phyloP scores from a whole-genome alignment of 2,888 invertebrate genomes.

The Neoascia interrupta region DNA sequence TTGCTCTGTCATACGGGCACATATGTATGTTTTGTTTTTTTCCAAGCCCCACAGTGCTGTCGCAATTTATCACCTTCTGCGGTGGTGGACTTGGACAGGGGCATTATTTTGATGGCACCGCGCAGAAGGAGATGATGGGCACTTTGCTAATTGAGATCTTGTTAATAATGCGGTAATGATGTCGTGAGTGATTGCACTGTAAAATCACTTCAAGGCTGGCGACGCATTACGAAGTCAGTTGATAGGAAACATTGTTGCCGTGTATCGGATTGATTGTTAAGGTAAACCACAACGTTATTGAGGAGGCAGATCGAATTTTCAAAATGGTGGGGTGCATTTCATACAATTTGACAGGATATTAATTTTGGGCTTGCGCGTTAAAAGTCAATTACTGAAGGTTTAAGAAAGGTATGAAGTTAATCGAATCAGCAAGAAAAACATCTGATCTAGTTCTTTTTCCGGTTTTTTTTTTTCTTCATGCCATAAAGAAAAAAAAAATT shows the following conservation, averaged over 20 bases:
- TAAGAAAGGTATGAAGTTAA: no score
- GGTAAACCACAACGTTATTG: conserved; percentile 58
- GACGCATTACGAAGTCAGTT: conserved; percentile 20
- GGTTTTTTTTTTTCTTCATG: no score
- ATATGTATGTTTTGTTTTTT: conserved; percentile 34
- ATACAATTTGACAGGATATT: conserved; percentile 12
- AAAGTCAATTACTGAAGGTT: no score
- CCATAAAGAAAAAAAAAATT: no score
- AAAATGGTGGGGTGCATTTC: background rate
- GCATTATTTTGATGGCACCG: conserved; percentile 61
- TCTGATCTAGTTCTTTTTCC: no score
- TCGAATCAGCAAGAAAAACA: no score
- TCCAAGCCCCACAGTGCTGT: conserved; percentile 41
- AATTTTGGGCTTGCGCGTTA: background rate
- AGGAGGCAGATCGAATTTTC: conserved; percentile 55
- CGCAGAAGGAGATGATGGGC: conserved; percentile 69
- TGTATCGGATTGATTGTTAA: background rate
- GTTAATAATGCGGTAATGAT: conserved; percentile 69
- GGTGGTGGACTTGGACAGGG: conserved; percentile 30
- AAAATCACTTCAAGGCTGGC: conserved; percentile 58
- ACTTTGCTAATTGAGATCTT: conserved; percentile 70
- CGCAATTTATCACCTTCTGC: conserved; percentile 71
- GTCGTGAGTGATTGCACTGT: conserved; percentile 68
- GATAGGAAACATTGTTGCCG: conserved; percentile 5
- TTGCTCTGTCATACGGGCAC: background rate